These are phyloP conservation scores for Drepana arcuata DNA, from an alignment of 1,140 invertebrate genomes.

Conservation along the genomic window DNA sequence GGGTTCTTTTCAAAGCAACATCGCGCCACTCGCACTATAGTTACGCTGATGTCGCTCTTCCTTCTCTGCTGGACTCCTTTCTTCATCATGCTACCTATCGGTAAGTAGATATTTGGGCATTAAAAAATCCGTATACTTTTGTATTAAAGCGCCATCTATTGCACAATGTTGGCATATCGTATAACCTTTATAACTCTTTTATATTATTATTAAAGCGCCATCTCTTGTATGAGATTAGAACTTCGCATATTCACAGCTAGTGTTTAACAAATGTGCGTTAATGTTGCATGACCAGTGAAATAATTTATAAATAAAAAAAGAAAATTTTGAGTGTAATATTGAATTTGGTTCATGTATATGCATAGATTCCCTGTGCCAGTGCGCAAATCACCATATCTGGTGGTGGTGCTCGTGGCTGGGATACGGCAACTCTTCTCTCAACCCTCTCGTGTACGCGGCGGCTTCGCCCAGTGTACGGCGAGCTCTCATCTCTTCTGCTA, in stretches of 20 bases:
- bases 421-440: slow-evolving; percentile 81
- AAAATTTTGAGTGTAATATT: no score
- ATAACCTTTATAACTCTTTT: no score
- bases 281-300: no score
- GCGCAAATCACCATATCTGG: slow-evolving; percentile 9
- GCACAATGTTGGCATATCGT: no score
- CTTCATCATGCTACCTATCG: slow-evolving; percentile 76
- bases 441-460: slow-evolving; percentile 80
- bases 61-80: slow-evolving; percentile 84
- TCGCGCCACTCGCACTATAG: slow-evolving; percentile 78
- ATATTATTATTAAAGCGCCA: no score
- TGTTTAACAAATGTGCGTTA: no score
- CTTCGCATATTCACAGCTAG: no score
- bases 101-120: slow-evolving; percentile 46
- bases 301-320: no score
- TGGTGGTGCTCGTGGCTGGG: slow-evolving; percentile 74
- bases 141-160: slow-evolving; percentile 20
- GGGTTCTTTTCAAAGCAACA: slow-evolving; percentile 69
- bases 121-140: slow-evolving; percentile 38
- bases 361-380: slow-evolving; percentile 8
- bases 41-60: slow-evolving; percentile 77
- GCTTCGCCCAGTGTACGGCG: slow-evolving; percentile 73
- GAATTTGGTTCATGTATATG: not conserved
- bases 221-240: no score
- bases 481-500: slow-evolving; percentile 26